These are phyloP conservation scores for Diplosoma virens DNA, from an alignment of 23 tunicate genomes.

Conservation along the genomic window DNA sequence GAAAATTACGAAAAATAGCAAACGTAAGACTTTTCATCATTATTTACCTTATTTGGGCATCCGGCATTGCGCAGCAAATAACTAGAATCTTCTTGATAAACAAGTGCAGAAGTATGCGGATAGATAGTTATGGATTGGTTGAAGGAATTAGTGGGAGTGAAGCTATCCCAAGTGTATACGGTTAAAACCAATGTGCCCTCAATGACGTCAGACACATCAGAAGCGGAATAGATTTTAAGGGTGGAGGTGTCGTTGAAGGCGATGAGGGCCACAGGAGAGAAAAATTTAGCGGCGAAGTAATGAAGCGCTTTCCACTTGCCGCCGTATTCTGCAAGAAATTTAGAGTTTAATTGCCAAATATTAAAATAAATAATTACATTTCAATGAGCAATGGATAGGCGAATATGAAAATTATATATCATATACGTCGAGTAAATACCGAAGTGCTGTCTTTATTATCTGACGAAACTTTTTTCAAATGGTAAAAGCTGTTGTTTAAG, in stretches of 20 bases:
- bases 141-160: constrained; percentile 16
- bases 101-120: constrained; percentile 32
- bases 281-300: constrained; percentile 78
- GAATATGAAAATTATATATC: no score
- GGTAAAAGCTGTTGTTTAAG: no score
- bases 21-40: neutral
- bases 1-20: neutral
- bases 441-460: no score
- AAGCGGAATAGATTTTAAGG: constrained; percentile 54
- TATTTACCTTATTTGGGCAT: constrained; percentile 78
- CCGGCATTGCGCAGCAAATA: constrained; percentile 59
- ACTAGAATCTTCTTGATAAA: constrained; percentile 39
- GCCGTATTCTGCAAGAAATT: constrained; percentile 58
- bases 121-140: constrained; percentile 22
- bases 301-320: constrained; percentile 94
- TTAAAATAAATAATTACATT: no score
- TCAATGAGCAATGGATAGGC: no score
- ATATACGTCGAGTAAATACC: no score
- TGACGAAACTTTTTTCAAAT: no score
- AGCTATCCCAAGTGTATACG: constrained; percentile 41
- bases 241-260: constrained; percentile 51
- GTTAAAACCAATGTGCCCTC: constrained; percentile 52
- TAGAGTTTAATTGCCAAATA: no score
- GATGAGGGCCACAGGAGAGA: constrained; percentile 67
- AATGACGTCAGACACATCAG: constrained; percentile 33